Conservation (phyloP, 1,140 invertebrate genomes). For the Aradophagus sp. region DNA sequence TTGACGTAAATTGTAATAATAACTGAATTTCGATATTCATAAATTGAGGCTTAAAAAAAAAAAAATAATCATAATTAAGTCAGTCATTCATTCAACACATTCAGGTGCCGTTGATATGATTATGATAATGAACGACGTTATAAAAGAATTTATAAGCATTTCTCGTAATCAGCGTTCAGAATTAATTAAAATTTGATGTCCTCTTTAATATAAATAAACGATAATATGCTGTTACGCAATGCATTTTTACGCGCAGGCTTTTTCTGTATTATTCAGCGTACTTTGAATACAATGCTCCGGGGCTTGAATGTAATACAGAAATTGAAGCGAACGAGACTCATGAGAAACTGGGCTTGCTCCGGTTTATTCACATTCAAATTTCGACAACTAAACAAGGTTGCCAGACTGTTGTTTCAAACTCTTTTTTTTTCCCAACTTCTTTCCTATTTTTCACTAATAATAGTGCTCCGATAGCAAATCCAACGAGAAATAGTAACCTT, state of each 20-base stretch:
- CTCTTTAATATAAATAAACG: slow-evolving; percentile 42
- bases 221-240: slow-evolving; percentile 37
- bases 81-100: no score
- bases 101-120: no score
- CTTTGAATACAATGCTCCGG: slow-evolving; percentile 12
- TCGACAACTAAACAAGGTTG: background rate
- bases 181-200: slow-evolving; percentile 41
- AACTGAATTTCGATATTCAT: no score
- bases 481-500: no score
- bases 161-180: slow-evolving; percentile 24
- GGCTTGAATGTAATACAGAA: slow-evolving; percentile 13
- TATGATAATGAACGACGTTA: slow-evolving; percentile 37
- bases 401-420: no score
- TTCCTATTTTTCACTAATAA: no score
- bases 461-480: no score
- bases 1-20: no score
- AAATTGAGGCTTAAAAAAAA: no score
- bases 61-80: no score
- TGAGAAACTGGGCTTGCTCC: slow-evolving; percentile 18
- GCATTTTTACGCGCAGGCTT: slow-evolving; percentile 20
- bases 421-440: no score
- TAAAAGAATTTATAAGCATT: slow-evolving; percentile 32
- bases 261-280: slow-evolving; percentile 22
- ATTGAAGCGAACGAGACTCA: slow-evolving; percentile 9
- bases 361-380: slow-evolving; percentile 35